phyloP scores from a whole-genome alignment of 30 jellyfish, hydroid and myxozoan species.

The Calvadosia cruxmelitensis region DNA sequence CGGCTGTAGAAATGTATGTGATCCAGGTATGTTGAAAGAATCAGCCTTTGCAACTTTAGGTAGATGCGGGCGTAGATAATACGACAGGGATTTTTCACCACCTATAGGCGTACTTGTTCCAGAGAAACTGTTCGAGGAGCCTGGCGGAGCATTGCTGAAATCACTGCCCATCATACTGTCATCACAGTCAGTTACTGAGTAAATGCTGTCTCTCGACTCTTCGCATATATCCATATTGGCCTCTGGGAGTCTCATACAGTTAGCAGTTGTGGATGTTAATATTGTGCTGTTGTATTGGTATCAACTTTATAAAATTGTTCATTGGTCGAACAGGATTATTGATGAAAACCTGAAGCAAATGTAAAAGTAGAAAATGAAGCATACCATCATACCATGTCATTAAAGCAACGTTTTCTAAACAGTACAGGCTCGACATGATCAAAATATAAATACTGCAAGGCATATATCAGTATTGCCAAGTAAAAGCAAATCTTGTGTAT shows the following conservation, averaged over 20 bases:
- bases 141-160: background rate
- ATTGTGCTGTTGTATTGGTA: too few species aligned
- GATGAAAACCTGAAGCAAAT: background rate
- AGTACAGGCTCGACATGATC: too few species aligned
- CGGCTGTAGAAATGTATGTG: background rate
- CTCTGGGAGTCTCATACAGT: too few species aligned
- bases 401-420: too few species aligned
- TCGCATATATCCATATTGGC: background rate
- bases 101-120: background rate
- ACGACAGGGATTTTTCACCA: background rate
- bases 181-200: background rate
- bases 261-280: too few species aligned
- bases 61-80: background rate
- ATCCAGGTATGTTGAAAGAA: background rate
- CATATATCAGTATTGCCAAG: too few species aligned
- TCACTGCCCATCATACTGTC: background rate
- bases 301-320: too few species aligned
- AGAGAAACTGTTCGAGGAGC: background rate
- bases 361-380: background rate
- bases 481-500: too few species aligned
- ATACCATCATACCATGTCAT: background rate
- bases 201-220: background rate
- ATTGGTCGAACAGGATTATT: too few species aligned
- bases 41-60: background rate
- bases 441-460: too few species aligned